Base-by-base conservation (phyloP, 2,113 vertebrate genomes). In the Rousettus leschenaultii region DNA sequence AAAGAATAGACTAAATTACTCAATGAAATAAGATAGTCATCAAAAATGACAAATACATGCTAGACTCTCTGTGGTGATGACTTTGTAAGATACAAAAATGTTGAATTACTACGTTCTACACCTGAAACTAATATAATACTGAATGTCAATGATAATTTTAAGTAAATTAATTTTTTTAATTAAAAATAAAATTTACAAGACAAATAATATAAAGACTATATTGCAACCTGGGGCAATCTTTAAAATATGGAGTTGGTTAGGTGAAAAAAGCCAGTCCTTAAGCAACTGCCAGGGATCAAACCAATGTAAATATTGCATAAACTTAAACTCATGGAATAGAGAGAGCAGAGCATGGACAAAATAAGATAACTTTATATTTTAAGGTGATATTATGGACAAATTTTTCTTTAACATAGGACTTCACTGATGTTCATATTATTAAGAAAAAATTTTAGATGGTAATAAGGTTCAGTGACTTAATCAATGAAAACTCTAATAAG, bases 401-500 rank as follows among this genome's bases (percentile, higher is more conserved):
- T 53, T 91, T 63, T 89, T 77, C 66, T 89, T 94, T 74, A 71
- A 61, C 53, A 86, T 53, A 61, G 53, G 38, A 61, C 63, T 87
- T 73, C 65, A 70, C 1, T 75, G 79, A 55, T 57, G 19, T 59
- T 92, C 7, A 90, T 51, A 94, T 22, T 74, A 68, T 84, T 68
- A 92, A 51, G 92, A 83, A 14, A 83, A 86, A 70, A n/a, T 86
- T 88, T 80, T 84, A 94, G 48, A 28, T 90, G 61, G 70, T 75
- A 75, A 89, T 89, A 77, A 65, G 22, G 51, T 85, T 59, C 43
- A 89, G 38, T 59, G 12, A 86, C 71, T 48, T 71, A 95, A 65
- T 3, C 19, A 5, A 86, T 86, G 73, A 92, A 88, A 92, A 89
- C 15, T 73, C 8, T 73, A 77, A 91, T 12, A 77, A 33, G 12